phyloP scores from a whole-genome alignment of 2,888 invertebrate genomes.

The Epinotia bilunana region DNA sequence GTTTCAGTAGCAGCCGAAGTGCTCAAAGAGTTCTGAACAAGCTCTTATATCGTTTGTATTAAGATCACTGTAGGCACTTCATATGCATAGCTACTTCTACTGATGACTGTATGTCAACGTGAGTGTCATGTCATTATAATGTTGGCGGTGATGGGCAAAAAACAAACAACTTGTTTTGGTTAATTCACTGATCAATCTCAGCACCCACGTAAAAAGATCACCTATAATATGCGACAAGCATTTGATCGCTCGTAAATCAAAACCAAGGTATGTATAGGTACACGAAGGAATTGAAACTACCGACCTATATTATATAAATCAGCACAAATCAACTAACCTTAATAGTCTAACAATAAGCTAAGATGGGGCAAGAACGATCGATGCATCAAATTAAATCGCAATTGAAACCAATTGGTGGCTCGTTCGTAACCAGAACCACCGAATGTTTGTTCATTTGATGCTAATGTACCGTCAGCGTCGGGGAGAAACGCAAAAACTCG shows the following conservation, averaged over 20 bases:
- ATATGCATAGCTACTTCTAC: neutral
- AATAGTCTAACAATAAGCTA: conserved; percentile 45
- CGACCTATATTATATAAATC: conserved; percentile 32
- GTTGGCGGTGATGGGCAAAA: conserved; percentile 19
- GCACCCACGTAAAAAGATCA: conserved; percentile 14
- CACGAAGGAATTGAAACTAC: neutral
- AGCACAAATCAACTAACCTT: conserved; percentile 43
- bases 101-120: neutral
- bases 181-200: neutral
- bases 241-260: conserved; percentile 8
- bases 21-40: neutral
- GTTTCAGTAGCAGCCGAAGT: neutral
- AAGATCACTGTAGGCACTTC: neutral
- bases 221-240: conserved; percentile 10
- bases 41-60: neutral
- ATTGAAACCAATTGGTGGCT: conserved; percentile 70
- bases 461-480: conserved; percentile 45
- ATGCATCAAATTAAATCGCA: conserved; percentile 69
- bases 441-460: conserved; percentile 49
- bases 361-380: conserved; percentile 56
- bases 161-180: conserved; percentile 17
- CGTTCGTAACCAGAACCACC: conserved; percentile 53
- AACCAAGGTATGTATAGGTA: conserved; percentile 11
- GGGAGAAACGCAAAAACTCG: conserved; percentile 50
- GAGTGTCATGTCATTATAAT: neutral